Evolutionary conservation across 2,113 vertebrate species (phyloP).

Genomic region (Nasalis larvatus): DNA sequence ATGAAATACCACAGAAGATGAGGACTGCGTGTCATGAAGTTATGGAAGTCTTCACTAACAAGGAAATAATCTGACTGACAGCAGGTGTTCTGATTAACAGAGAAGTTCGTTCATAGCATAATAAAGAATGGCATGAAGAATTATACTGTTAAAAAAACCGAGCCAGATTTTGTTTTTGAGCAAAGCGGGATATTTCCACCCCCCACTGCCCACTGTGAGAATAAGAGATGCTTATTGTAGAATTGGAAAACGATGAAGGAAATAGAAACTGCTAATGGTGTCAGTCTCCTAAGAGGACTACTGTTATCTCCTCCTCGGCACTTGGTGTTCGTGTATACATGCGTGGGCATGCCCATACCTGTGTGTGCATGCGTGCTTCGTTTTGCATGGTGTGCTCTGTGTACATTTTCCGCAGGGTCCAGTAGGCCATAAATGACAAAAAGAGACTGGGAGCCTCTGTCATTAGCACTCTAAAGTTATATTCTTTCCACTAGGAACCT

Average conservation of each 20-base stretch:
- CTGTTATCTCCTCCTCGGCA: background rate
- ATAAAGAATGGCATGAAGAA: conserved; percentile 4
- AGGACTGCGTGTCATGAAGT: background rate
- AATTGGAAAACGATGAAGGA: background rate
- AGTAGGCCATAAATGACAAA: background rate
- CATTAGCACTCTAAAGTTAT: background rate
- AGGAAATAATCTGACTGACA: background rate
- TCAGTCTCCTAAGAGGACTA: background rate
- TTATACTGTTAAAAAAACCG: background rate
- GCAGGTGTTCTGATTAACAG: conserved; percentile 8
- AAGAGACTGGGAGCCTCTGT: background rate
- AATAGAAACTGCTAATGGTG: background rate
- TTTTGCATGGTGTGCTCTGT: background rate
- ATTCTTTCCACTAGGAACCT: background rate
- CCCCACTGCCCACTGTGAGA: background rate
- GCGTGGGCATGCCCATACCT: accelerated
- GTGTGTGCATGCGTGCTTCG: accelerated
- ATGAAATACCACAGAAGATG: background rate
- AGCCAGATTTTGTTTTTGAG: background rate
- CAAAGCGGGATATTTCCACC: background rate
- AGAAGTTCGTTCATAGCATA: conserved; percentile 44
- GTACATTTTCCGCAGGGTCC: background rate
- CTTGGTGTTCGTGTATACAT: background rate
- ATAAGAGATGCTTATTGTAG: background rate
- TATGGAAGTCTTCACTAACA: background rate